phyloP scores from a whole-genome alignment of 2,888 invertebrate genomes.

The Caenorhabditis sp. region DNA sequence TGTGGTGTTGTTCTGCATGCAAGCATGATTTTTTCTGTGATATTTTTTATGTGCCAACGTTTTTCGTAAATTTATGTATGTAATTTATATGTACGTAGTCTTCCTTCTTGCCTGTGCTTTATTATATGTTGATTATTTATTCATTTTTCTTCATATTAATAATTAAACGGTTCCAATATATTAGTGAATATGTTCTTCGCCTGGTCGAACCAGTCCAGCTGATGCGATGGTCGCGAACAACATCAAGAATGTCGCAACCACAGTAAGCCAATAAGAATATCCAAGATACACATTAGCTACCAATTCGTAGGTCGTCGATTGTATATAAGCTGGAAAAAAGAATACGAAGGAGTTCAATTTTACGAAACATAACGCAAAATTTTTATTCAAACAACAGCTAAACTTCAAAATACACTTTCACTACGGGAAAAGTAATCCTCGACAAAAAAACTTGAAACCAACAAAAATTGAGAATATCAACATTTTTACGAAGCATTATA shows the following conservation, averaged over 20 bases:
- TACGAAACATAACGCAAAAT: no score
- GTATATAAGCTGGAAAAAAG: slow-evolving; percentile 46
- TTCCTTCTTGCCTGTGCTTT: background rate
- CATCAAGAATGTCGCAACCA: slow-evolving; percentile 49
- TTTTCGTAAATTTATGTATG: no score
- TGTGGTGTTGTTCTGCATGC: background rate
- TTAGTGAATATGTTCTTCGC: slow-evolving; percentile 26
- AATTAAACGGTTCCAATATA: background rate
- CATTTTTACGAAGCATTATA: no score
- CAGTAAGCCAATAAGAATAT: slow-evolving; percentile 52
- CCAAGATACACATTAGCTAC: slow-evolving; percentile 52
- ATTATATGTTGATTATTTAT: background rate
- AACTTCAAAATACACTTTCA: no score
- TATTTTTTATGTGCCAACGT: background rate
- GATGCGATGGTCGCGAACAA: slow-evolving; percentile 31
- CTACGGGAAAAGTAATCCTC: no score
- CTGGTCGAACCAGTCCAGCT: slow-evolving; percentile 27
- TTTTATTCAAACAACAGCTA: no score
- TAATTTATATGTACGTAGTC: background rate
- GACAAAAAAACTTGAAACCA: no score
- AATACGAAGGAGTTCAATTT: background rate
- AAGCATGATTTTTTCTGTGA: slow-evolving; percentile 1
- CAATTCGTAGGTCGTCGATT: slow-evolving; percentile 49
- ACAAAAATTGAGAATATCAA: no score
- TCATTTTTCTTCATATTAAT: background rate